Evolutionary conservation across 1,140 invertebrate genomes (phyloP), one percentile per base, ranked within the genome.

Genomic region (Eurosta solidaginis): DNA sequence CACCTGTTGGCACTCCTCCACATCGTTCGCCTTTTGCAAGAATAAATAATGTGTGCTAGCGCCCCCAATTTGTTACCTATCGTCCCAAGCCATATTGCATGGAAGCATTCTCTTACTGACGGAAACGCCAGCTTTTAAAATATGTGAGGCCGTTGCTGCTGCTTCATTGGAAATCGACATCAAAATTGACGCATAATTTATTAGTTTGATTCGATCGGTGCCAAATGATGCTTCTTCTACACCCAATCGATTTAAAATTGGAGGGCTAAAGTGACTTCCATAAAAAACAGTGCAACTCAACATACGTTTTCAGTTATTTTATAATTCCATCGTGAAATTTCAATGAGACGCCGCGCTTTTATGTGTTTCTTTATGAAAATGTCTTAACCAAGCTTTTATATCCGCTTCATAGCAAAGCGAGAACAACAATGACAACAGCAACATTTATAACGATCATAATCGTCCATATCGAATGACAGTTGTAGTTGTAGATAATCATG

Each of bases 151-250:
- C 20, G 49, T 17, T 25, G 49, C 47, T n/a, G 29, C 33, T 20
- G 5, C n/a, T 68, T 42, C 33, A 12, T n/a, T 42, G 59, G 59
- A 36, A 68, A 40, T 68, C 59, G 20, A 33, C 33, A 68, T 1
- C 59, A 33, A 68, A 68, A 68, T 68, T 68, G 59, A 68, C 59
- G 59, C 59, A 68, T 68, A 68, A 68, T 68, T 68, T 68, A 68
- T 68, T 29, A 36, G 59, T 68, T 68, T 29, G 6, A 29, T 68
- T 68, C 59, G 33, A 68, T 68, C 40, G 59, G 59, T 40, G 33
- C 59, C 14, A 22, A 52, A 52, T 1, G n/a, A 1, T 36, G 59
- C 33, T n/a, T 52, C 7, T n/a, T 17, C 59, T 14, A 17, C 59
- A 40, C 59, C 59, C 59, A 40, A 40, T 33, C 59, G 59, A n/a